These are phyloP conservation scores for Dysidea cf. avara DNA, from an alignment of 37 sponge, comb jelly and placozoan species.

Conservation along the genomic window DNA sequence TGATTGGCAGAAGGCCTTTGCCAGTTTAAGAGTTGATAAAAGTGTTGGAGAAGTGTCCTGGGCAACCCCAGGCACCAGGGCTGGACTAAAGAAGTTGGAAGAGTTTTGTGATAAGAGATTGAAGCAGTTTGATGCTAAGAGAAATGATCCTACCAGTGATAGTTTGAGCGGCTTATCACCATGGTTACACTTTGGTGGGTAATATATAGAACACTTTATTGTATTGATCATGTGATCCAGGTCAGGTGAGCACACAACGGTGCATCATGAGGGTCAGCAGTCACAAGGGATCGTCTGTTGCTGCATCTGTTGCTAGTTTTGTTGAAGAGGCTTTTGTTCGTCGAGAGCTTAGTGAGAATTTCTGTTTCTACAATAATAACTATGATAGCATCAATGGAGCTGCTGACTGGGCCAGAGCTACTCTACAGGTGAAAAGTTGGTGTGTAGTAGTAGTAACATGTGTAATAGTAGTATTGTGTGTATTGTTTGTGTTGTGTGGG, in stretches of 20 bases:
- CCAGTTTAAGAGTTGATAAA: conserved; percentile 27
- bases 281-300: background rate
- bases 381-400: conserved; percentile 50
- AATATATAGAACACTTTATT: too few species aligned
- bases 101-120: too few species aligned
- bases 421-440: too few species aligned
- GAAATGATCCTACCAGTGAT: conserved; percentile 34
- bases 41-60: conserved; percentile 8
- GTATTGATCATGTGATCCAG: background rate
- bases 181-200: conserved; percentile 35
- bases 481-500: too few species aligned
- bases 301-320: conserved; percentile 29
- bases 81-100: conserved; percentile 20
- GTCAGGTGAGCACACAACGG: conserved; percentile 52
- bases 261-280: conserved; percentile 16
- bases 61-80: conserved; percentile 27
- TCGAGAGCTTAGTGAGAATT: conserved; percentile 55
- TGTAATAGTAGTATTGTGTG: conserved; percentile 2
- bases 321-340: conserved; percentile 50
- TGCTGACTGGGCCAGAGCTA: conserved; percentile 38
- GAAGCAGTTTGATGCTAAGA: conserved; percentile 23
- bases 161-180: conserved; percentile 38
- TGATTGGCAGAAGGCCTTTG: conserved; percentile 15
- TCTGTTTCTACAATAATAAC: conserved; percentile 49
- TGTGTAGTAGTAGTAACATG: background rate